A percentile compares a stretch with the other conserved stretches of the same genome.
phyloP scores from a whole-genome alignment of 1,140 invertebrate genomes.

The Sesamia nonagrioides region DNA sequence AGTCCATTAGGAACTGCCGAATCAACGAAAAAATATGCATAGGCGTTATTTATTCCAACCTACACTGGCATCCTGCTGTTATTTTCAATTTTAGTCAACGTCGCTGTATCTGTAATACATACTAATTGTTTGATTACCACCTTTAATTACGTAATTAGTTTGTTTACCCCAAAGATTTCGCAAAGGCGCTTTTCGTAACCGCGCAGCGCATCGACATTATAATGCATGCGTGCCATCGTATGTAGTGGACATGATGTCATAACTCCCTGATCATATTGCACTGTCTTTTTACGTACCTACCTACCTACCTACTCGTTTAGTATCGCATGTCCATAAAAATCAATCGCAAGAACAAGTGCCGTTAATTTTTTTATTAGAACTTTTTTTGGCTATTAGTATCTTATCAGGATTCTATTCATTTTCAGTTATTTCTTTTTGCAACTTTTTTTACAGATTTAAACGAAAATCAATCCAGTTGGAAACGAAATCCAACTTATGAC shows the following conservation, averaged over 20 bases:
- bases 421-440: too few species aligned
- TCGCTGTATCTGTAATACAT: conserved; percentile 27
- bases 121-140: conserved; percentile 42
- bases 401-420: too few species aligned
- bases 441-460: too few species aligned
- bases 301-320: too few species aligned
- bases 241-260: conserved; percentile 19
- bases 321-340: not conserved
- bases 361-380: not conserved
- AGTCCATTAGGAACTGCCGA: not conserved
- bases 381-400: not conserved
- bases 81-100: conserved; percentile 28
- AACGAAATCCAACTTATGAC: too few species aligned
- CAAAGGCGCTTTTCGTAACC: conserved; percentile 45
- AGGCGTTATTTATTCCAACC: not conserved
- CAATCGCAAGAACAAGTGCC: not conserved
- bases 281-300: conserved; percentile 28
- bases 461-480: too few species aligned
- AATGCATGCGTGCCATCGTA: conserved; percentile 14
- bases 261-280: conserved; percentile 33
- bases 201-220: not conserved
- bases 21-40: not conserved
- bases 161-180: conserved; percentile 44
- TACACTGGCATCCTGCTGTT: conserved; percentile 2
- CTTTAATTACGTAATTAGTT: conserved; percentile 30